Conservation (phyloP, 2,888 invertebrate genomes). For the Arge pagana region DNA sequence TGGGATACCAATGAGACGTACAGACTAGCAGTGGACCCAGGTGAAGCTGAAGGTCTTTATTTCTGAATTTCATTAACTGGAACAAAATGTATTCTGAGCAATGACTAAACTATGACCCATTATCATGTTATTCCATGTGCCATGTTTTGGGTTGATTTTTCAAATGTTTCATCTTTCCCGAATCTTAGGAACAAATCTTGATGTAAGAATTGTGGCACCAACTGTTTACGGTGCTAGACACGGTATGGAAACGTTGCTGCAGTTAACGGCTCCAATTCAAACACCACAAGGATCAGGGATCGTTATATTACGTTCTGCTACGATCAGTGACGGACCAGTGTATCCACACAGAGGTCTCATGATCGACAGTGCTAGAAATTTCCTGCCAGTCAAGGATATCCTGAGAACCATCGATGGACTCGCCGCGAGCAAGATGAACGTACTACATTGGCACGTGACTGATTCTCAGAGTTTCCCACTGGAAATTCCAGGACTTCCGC, state of each 20-base stretch:
- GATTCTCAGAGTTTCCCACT: slow-evolving; percentile 93
- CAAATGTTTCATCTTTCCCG: slow-evolving; percentile 9
- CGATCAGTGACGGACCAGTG: slow-evolving; percentile 76
- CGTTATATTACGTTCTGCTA: slow-evolving; percentile 66
- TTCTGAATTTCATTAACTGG: neutral
- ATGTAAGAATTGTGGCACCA: slow-evolving; percentile 63
- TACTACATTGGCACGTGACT: slow-evolving; percentile 90
- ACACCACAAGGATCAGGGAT: slow-evolving; percentile 57
- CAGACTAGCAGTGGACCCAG: slow-evolving; percentile 62
- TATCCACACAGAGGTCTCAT: slow-evolving; percentile 86
- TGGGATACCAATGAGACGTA: slow-evolving; percentile 77
- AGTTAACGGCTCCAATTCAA: slow-evolving; percentile 62
- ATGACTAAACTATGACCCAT: neutral
- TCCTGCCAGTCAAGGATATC: slow-evolving; percentile 72
- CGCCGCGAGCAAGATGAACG: slow-evolving; percentile 87
- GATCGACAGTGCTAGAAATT: slow-evolving; percentile 89
- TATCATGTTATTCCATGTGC: slow-evolving; percentile 35
- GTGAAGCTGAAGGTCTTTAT: neutral
- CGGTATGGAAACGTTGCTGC: slow-evolving; percentile 76
- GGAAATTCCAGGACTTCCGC: slow-evolving; percentile 74
- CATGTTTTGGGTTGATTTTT: neutral
- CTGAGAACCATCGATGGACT: slow-evolving; percentile 80
- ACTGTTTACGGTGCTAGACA: slow-evolving; percentile 78
- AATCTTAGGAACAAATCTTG: slow-evolving; percentile 60
- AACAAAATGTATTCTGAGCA: neutral